Conservation (phyloP, 1,140 invertebrate species). For the Gonioctena quinquepunctata region DNA sequence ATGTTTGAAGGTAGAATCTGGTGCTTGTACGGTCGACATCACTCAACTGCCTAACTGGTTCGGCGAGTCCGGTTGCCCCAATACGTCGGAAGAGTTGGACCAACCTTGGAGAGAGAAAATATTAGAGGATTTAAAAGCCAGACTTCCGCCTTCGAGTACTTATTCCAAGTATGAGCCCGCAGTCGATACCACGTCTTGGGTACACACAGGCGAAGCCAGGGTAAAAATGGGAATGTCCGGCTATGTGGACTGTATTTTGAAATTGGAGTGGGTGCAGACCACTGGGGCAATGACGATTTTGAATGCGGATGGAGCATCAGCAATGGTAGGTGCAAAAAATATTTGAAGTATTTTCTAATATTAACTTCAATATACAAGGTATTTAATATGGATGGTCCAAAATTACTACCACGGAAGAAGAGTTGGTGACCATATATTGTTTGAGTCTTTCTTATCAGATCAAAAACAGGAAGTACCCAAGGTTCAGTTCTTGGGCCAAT, state of each 20-base stretch:
- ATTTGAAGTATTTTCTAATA: no score
- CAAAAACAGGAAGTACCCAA: no score
- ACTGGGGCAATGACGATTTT: slow-evolving; percentile 77
- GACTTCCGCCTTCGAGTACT: slow-evolving; percentile 52
- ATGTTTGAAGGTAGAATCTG: slow-evolving; percentile 61
- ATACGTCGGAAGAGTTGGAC: slow-evolving; percentile 65
- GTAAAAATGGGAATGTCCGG: slow-evolving; percentile 64
- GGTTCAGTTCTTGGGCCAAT: no score
- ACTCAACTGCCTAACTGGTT: slow-evolving; percentile 78
- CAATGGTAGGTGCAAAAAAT: slow-evolving; percentile 62
- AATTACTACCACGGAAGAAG: no score
- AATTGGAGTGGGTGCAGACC: slow-evolving; percentile 78
- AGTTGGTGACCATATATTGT: no score
- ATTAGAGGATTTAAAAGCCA: slow-evolving; percentile 68
- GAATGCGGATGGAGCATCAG: slow-evolving; percentile 72
- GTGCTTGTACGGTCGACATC: slow-evolving; percentile 74
- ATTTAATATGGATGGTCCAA: no score
- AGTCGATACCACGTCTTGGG: slow-evolving; percentile 81
- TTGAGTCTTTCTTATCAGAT: no score
- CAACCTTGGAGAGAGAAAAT: slow-evolving; percentile 77
- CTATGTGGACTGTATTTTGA: slow-evolving; percentile 76
- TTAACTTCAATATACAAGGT: no score
- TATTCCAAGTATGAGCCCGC: slow-evolving; percentile 61
- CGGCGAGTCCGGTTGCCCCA: slow-evolving; percentile 58
- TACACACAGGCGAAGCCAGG: slow-evolving; percentile 76